phyloP scores from a whole-genome alignment of 1,140 invertebrate genomes.

The Drosophila orosa region DNA sequence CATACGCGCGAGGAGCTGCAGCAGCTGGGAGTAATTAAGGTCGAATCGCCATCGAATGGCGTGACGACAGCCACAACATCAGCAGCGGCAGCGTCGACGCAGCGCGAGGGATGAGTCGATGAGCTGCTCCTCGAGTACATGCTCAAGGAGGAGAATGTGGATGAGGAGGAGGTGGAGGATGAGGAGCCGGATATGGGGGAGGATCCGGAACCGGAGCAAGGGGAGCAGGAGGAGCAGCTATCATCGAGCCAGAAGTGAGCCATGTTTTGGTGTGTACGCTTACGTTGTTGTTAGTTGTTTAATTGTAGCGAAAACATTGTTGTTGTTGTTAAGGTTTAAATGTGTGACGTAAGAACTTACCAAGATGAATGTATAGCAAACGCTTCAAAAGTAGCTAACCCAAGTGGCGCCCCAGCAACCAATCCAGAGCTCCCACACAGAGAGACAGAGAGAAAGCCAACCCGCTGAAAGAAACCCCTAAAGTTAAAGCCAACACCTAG shows the following conservation, averaged over 20 bases:
- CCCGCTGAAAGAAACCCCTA: slow-evolving; percentile 13
- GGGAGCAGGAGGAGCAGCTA: slow-evolving; percentile 36
- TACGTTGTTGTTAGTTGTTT: slow-evolving; percentile 83
- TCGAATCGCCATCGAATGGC: slow-evolving; percentile 76
- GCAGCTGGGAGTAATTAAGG: slow-evolving; percentile 78
- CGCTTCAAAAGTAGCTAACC: slow-evolving; percentile 74
- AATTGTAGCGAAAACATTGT: slow-evolving; percentile 80
- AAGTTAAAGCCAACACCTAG: slow-evolving; percentile 23
- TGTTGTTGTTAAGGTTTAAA: slow-evolving; percentile 80
- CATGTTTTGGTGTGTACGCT: slow-evolving; percentile 70
- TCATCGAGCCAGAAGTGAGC: slow-evolving; percentile 35
- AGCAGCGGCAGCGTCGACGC: slow-evolving; percentile 35
- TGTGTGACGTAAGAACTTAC: slow-evolving; percentile 72
- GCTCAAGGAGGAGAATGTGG: slow-evolving; percentile 67
- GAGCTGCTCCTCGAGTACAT: slow-evolving; percentile 69
- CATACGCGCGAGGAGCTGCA: slow-evolving; percentile 77
- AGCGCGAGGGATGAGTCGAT: slow-evolving; percentile 80
- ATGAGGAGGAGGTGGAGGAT: slow-evolving; percentile 23
- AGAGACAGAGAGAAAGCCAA: slow-evolving; percentile 4
- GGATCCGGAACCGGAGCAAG: slow-evolving; percentile 31
- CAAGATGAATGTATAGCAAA: slow-evolving; percentile 71
- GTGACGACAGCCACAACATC: slow-evolving; percentile 35
- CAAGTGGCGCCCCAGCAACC: slow-evolving; percentile 37
- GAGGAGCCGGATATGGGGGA: slow-evolving; percentile 13
- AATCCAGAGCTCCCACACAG: slow-evolving; percentile 45